Evolutionary conservation across 2,797 vertebrate genomes (phyloP), one percentile per base, ranked within the genome.

Genomic region (Setipinna tenuifilis): DNA sequence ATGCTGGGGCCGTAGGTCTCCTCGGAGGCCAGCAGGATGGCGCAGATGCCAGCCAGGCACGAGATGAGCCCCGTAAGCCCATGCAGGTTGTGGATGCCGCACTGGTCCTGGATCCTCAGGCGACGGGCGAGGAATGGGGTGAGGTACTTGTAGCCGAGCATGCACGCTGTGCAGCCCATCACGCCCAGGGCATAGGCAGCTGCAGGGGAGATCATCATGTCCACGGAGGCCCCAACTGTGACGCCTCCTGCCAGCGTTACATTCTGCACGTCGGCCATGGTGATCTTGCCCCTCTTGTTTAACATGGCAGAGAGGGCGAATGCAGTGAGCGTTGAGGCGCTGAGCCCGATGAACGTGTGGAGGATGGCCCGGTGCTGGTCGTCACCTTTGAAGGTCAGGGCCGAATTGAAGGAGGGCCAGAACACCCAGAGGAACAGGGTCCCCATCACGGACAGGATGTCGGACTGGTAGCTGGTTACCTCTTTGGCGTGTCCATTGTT

Each of bases 331-430:
- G 93, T 91, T 0, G 96, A 91, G 0, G 96, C 93, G 3, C 94
- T 95, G 12, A 97, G 93, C 4, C 95, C 95, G 21, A 96, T 93
- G 35, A 97, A 93, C 0, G 96, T 96, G 93, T 96, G 96, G 11
- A 97, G 92, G 23, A 96, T 88, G 0, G 95, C 95, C 0, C 93
- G 91, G 88, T 95, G 96, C 82, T 97, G 96, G 75, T 93, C 93
- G 0, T 95, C 93, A 0, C 95, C 95, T 0, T 93, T 93, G 0
- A 93, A 86, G 82, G 95, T 96, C 82, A 95, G 91, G 3, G 95
- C 90, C 0, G 96, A 95, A 91, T 96, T 95, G 0, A 97, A 97
- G 2, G 96, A 96, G 11, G 96, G 96, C 96, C 96, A 97, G 91
- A 97, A 97, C 41, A 96, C 95, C 96, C 96, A 97, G 31, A 97